phyloP scores from a whole-genome alignment of 2,888 invertebrate genomes.

The Lasioglossum vierecki region DNA sequence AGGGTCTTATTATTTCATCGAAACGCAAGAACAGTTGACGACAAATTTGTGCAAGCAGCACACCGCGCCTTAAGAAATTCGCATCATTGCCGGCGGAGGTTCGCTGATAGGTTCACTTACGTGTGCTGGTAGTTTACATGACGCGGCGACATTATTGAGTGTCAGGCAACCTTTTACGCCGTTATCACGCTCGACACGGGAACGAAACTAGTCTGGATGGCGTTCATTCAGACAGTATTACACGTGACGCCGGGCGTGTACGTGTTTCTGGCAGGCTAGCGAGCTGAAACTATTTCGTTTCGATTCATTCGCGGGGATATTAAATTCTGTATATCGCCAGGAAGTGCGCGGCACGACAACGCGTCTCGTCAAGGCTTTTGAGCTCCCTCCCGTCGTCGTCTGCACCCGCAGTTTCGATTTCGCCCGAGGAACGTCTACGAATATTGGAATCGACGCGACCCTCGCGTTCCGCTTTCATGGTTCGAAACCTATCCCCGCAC shows the following conservation, averaged over 20 bases:
- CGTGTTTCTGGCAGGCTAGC: constrained; percentile 35
- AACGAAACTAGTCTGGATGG: constrained; percentile 12
- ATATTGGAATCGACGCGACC: neutral
- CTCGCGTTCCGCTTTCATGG: neutral
- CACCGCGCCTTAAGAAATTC: neutral
- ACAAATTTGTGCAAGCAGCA: neutral
- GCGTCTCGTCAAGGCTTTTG: constrained; percentile 1
- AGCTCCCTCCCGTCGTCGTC: neutral
- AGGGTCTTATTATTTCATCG: neutral
- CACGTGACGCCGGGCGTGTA: constrained; percentile 9
- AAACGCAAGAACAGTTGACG: neutral
- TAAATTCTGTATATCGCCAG: constrained; percentile 32
- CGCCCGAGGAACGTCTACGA: neutral
- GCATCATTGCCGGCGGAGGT: neutral
- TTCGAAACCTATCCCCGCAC: neutral
- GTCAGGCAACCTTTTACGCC: constrained; percentile 25
- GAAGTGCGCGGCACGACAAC: neutral
- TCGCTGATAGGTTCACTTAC: constrained; percentile 14
- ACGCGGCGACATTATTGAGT: constrained; percentile 27
- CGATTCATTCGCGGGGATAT: constrained; percentile 41
- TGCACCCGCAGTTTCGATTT: constrained; percentile 12
- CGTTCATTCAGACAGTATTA: constrained; percentile 37
- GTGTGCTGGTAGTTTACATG: neutral
- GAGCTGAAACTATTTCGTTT: constrained; percentile 34
- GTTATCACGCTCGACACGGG: neutral